Evolutionary conservation across 2,888 invertebrate genomes (phyloP), one percentile per base, ranked within the genome.

Genomic region (Epistrophella euchroma): DNA sequence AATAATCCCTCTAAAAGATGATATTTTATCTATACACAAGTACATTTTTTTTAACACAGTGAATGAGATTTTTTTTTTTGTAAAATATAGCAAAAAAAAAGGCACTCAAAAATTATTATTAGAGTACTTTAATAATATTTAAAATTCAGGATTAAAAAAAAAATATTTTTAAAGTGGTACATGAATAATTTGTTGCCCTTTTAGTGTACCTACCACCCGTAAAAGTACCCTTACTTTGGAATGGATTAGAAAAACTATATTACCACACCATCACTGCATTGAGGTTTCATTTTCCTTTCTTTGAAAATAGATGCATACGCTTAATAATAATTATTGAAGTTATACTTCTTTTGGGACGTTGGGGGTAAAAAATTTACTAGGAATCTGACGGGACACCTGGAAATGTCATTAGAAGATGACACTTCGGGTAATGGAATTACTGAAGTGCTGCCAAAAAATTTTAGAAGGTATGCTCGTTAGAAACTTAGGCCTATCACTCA

Each of bases 81-180:
- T 43, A 55, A 75, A 75, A 56, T n/a, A 22, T 35, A 55, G 1
- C 11, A 22, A 55, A 64, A 73, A 71, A 74, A 74, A 52, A 19
- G 64, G 32, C 43, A 55, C 55, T 74, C 64, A 75, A 66, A 55
- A 64, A 55, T 55, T 66, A 72, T 72, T 60, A 56, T 45, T 25
- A 50, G n/a, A 66, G 47, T 47, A 66, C 68, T 68, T 25, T 5
- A 52, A 68, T 22, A 0, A 13, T 52, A n/a, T 15, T 22, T 15
- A 68, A 13, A 19, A 47, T 64, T 15, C 32, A 50, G 52, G 52
- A 52, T 52, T 52, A 40, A 68, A 52, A 37, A 52, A 40, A 37
- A n/a, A 7, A 25, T 32, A 7, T 50, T 50, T 3, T 6, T 0
- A n/a, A n/a, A 13, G 7, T 43, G 43, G 43, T 43, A 40, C 40